Evolutionary conservation across 2,888 invertebrate species (phyloP), one percentile per base, ranked within the genome.

Genomic region (Oscheius myriophilus): DNA sequence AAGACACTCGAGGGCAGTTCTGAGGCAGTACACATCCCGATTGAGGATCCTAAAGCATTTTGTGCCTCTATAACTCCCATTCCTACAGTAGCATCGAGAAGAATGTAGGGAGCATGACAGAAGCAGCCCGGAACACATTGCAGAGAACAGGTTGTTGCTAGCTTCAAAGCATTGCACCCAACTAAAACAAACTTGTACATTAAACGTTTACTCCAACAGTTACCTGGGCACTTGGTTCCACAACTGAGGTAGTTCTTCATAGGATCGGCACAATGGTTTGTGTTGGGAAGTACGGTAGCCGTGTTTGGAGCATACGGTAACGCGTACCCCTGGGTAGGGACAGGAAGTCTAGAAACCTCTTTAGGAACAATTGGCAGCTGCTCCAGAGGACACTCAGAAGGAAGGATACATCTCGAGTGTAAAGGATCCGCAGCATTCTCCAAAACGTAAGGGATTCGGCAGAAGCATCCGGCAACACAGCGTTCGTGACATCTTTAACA

Each of bases 391-490:
- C 80, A 80, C 51, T 76, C 69, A 6, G 78, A 70, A n/a, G 80
- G 78, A 0, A 80, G 69, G 16, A 80, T 70, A 54, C 80, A 80
- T 26, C 76, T 71, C 0, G 80, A 80, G 45, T 78, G 75, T 3
- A 80, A 61, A n/a, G 80, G 80, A 70, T 80, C 77, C 1, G 66
- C 71, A 2, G 65, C 69, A 43, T 80, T 76, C 46, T 78, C 76
- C n/a, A 80, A 66, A 41, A 80, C 76, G 46, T 70, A 80, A 1
- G 80, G 80, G 33, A 79, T 62, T 21, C 73, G 71, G 45, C 80
- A 80, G 67, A 80, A 80, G 59, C 80, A 80, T 16, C 80, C 80
- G 25, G 73, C 70, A 0, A 80, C 78, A 63, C 80, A 80, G 52
- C 72, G 59, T 55, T 80, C 79, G 43, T 58, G 61, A 51, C 76